phyloP scores from a whole-genome alignment of 2,888 invertebrate species.

The Chloromyia formosa region DNA sequence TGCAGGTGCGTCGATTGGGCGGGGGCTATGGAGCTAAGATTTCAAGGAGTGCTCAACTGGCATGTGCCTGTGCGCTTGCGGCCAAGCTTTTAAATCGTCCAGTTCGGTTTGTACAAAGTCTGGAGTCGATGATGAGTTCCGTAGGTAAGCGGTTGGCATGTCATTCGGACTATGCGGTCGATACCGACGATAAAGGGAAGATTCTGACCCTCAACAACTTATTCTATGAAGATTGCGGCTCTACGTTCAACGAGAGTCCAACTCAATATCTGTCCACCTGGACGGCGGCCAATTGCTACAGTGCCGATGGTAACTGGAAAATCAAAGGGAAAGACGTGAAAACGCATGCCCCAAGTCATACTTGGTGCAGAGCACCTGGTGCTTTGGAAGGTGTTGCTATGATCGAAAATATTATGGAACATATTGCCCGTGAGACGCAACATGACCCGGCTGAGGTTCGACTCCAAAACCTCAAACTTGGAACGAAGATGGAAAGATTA shows the following conservation, averaged over 20 bases:
- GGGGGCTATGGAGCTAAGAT: conserved; percentile 86
- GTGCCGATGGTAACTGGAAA: conserved; percentile 72
- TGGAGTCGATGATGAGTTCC: conserved; percentile 77
- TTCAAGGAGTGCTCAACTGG: conserved; percentile 68
- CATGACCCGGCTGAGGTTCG: conserved; percentile 70
- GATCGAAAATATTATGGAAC: conserved; percentile 74
- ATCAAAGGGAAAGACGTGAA: conserved; percentile 71
- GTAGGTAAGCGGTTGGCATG: conserved; percentile 74
- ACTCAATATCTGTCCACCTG: conserved; percentile 58
- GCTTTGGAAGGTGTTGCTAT: conserved; percentile 71
- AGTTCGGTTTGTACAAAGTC: conserved; percentile 74
- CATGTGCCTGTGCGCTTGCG: conserved; percentile 70
- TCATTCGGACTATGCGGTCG: conserved; percentile 73
- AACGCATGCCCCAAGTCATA: conserved; percentile 75
- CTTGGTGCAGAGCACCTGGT: conserved; percentile 73
- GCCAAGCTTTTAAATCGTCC: conserved; percentile 66
- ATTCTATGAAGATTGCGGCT: conserved; percentile 69
- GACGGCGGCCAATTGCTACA: conserved; percentile 70
- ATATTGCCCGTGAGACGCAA: conserved; percentile 68
- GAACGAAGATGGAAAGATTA: conserved; percentile 64
- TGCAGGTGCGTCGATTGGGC: conserved; percentile 77
- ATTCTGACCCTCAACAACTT: conserved; percentile 72
- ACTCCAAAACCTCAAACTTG: conserved; percentile 65
- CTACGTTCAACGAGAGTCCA: conserved; percentile 66
- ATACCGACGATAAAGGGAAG: conserved; percentile 70